Conservation (phyloP, 2,797 vertebrate genomes). For the Naso thynnoides region DNA sequence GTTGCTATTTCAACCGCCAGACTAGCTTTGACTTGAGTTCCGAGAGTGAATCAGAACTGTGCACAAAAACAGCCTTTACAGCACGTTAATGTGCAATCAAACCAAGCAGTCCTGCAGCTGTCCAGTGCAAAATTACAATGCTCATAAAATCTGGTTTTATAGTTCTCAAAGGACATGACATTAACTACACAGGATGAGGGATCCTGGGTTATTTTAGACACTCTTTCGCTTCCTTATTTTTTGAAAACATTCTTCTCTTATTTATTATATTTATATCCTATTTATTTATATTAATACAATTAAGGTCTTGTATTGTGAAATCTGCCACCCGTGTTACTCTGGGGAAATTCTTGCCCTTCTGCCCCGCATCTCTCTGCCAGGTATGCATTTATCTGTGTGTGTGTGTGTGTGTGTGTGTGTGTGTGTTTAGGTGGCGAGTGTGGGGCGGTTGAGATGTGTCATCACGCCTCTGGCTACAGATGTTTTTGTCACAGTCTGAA, state of each 20-base stretch:
- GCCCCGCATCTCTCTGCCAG: conserved; percentile 62
- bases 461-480: conserved; percentile 51
- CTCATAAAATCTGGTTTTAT: conserved; percentile 72
- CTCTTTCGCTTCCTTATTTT: conserved; percentile 47
- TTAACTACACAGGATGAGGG: conserved; percentile 48
- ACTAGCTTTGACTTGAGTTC: conserved; percentile 57
- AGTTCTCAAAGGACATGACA: conserved; percentile 39
- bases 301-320: conserved; percentile 63
- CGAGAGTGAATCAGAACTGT: conserved; percentile 50
- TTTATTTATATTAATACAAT: conserved; percentile 37
- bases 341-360: conserved; percentile 67
- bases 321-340: conserved; percentile 42
- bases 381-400: conserved; percentile 39
- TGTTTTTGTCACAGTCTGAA: conserved; percentile 58
- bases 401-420: conserved; percentile 43
- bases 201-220: conserved; percentile 54
- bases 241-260: conserved; percentile 37
- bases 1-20: conserved; percentile 72
- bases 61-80: conserved; percentile 55
- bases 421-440: not conserved
- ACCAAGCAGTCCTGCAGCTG: conserved; percentile 57
- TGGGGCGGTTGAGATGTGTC: conserved; percentile 44
- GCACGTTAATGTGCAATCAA: conserved; percentile 55
- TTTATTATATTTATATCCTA: conserved; percentile 5
- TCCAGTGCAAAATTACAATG: conserved; percentile 61